Evolutionary conservation across 2,797 vertebrate genomes (phyloP).

Genomic region (Craterocephalus amniculus): DNA sequence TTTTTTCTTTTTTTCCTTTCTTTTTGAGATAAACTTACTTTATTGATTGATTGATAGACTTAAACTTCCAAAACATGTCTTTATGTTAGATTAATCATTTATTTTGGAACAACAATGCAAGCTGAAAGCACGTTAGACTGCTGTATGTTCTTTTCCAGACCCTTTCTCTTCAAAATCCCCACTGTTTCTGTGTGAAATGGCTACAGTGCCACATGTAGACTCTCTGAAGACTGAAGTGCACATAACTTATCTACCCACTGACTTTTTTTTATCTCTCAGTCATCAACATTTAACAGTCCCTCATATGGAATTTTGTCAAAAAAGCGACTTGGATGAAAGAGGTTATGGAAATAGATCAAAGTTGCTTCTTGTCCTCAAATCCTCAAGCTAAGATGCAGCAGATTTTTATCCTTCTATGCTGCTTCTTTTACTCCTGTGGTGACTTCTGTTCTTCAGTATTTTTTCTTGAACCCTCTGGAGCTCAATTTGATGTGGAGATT

Average conservation of each 20-base stretch:
- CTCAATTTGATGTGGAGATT: slow-evolving; percentile 60
- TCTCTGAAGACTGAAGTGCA: no score
- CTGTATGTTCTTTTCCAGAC: no score
- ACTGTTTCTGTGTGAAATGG: no score
- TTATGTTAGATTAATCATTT: no score
- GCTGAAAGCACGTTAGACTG: no score
- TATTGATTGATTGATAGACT: not conserved
- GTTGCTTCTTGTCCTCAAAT: not conserved
- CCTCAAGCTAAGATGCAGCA: not conserved
- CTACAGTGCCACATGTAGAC: no score
- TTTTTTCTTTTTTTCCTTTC: not conserved
- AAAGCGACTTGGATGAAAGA: not conserved
- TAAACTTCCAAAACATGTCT: not conserved
- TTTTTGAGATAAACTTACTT: slow-evolving; percentile 14
- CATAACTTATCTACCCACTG: no score
- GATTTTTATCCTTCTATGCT: slow-evolving; percentile 9
- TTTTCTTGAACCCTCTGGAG: slow-evolving; percentile 46
- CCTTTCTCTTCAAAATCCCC: no score
- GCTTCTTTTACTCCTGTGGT: slow-evolving; percentile 3
- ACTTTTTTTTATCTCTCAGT: no score
- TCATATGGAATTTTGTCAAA: not conserved
- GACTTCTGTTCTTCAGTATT: slow-evolving; percentile 23
- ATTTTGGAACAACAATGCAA: no score
- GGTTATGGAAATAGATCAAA: slow-evolving; percentile 3
- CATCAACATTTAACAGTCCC: no score